Percentiles rank a stretch among this genome's conserved stretches.
Evolutionary conservation across 2,113 vertebrate species (phyloP).

Genomic region (Notechis scutatus): DNA sequence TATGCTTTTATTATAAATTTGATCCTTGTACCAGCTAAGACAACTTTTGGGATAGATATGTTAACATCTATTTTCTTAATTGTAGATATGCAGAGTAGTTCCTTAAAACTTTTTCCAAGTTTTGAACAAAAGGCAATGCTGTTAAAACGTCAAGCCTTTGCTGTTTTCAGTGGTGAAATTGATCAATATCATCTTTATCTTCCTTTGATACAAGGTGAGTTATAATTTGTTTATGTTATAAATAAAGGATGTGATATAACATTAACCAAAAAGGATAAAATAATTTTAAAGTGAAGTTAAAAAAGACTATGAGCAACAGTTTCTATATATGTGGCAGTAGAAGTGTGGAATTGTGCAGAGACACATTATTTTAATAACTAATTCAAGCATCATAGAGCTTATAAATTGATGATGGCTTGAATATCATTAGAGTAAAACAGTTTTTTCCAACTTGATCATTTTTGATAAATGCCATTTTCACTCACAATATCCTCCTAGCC

Average conservation of each 20-base stretch:
- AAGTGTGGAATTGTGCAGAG: background rate
- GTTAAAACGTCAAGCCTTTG: slow-evolving; percentile 91
- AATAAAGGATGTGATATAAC: background rate
- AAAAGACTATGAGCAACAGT: background rate
- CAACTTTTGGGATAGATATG: background rate
- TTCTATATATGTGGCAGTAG: background rate
- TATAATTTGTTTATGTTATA: background rate
- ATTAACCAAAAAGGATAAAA: background rate
- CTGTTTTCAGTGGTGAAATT: slow-evolving; percentile 90
- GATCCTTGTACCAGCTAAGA: background rate
- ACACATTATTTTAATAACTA: background rate
- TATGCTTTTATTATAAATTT: background rate
- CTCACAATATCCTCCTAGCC: background rate
- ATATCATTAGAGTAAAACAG: background rate
- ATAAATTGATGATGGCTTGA: background rate
- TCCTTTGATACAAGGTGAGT: slow-evolving; percentile 91
- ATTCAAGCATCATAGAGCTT: background rate
- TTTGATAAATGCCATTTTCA: background rate
- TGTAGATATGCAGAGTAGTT: slow-evolving; percentile 90
- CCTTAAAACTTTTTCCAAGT: slow-evolving; percentile 87
- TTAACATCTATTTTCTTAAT: background rate
- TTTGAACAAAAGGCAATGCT: slow-evolving; percentile 94
- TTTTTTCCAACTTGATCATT: background rate
- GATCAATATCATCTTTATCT: slow-evolving; percentile 97
- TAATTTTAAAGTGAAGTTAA: background rate